phyloP scores from a whole-genome alignment of 2,888 invertebrate genomes.

The Luperina testacea region DNA sequence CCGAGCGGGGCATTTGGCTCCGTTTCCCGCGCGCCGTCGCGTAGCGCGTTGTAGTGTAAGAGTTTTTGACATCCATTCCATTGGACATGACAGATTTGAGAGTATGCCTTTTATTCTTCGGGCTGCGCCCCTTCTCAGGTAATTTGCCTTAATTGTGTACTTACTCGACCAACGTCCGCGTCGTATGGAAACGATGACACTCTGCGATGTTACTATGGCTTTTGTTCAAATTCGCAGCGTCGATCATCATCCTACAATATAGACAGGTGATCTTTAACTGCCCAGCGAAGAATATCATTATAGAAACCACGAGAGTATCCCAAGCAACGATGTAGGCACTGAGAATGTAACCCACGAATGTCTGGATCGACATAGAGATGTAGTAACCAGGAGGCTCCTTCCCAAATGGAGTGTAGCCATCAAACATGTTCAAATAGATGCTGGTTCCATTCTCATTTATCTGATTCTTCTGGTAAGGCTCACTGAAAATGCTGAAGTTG shows the following conservation, averaged over 20 bases:
- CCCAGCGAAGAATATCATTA: constrained; percentile 83
- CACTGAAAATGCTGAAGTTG: constrained; percentile 76
- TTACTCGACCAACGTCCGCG: constrained; percentile 72
- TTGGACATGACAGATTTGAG: neutral
- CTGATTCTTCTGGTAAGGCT: constrained; percentile 78
- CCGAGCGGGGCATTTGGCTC: too few relatives aligned
- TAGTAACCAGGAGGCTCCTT: constrained; percentile 79
- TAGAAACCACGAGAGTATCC: constrained; percentile 78
- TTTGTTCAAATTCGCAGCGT: constrained; percentile 43
- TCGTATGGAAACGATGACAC: constrained; percentile 75
- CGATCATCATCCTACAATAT: constrained; percentile 69
- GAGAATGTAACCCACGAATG: constrained; percentile 74
- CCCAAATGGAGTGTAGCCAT: constrained; percentile 77
- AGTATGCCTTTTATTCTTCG: neutral
- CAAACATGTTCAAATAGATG: constrained; percentile 75
- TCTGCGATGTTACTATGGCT: constrained; percentile 74
- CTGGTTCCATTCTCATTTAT: constrained; percentile 73
- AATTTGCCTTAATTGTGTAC: constrained; percentile 32
- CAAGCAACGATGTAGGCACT: constrained; percentile 77
- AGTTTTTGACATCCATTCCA: too few relatives aligned
- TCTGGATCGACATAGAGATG: constrained; percentile 76
- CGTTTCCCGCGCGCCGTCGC: too few relatives aligned
- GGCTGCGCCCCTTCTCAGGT: neutral
- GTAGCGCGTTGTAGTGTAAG: too few relatives aligned
- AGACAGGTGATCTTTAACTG: constrained; percentile 76